Evolutionary conservation across 2,888 invertebrate genomes (phyloP).

Genomic region (Lepidonotus clava): DNA sequence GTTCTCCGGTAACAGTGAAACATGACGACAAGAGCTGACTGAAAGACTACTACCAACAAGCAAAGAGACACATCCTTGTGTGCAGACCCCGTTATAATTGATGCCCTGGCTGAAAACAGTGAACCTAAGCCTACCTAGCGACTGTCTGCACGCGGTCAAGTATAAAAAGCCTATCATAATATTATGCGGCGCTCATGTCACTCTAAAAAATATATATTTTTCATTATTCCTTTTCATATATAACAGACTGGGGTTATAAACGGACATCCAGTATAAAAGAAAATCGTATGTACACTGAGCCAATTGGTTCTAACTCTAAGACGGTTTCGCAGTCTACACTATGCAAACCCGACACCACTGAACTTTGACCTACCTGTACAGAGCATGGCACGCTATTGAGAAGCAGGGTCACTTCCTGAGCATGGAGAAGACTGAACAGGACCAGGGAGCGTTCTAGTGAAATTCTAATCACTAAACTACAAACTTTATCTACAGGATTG

Average conservation of each 20-base stretch:
- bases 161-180: neutral
- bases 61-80: constrained; percentile 45
- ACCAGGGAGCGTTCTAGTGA: too few species aligned
- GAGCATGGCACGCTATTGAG: too few species aligned
- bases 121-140: neutral
- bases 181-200: constrained; percentile 22
- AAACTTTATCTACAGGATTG: too few species aligned
- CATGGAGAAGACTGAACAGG: neutral
- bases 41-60: constrained; percentile 10
- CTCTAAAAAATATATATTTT: constrained; percentile 34
- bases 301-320: neutral
- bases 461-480: neutral
- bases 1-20: too few species aligned
- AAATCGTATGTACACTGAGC: constrained; percentile 17
- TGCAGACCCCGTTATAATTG: neutral
- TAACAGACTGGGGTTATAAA: neutral
- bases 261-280: neutral
- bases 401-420: constrained; percentile 25
- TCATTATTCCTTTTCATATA: neutral
- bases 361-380: too few species aligned
- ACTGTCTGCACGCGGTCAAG: neutral
- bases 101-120: neutral
- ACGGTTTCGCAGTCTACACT: neutral
- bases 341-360: constrained; percentile 30
- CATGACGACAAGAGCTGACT: too few species aligned